These are phyloP conservation scores for Clarias batrachus DNA, from an alignment of 2,113 vertebrate species.

Conservation along the genomic window DNA sequence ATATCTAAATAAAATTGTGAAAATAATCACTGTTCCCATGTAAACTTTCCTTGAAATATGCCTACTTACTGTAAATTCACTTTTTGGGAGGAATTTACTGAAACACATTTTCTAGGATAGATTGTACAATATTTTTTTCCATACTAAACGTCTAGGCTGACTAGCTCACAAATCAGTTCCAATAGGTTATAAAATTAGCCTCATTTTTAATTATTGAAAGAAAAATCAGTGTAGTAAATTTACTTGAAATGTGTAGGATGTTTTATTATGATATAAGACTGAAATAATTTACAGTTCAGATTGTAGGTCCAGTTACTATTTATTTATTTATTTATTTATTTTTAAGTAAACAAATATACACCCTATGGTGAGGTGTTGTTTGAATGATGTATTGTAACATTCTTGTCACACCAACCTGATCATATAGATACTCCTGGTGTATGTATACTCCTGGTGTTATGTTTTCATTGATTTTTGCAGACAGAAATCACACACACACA, in stretches of 20 bases:
- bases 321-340: not conserved
- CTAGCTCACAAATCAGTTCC: not conserved
- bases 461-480: not conserved
- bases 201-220: not conserved
- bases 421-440: not conserved
- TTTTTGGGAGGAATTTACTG: not conserved
- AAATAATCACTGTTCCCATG: not conserved
- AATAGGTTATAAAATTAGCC: not conserved
- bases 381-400: not conserved
- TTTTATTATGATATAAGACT: not conserved
- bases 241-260: not conserved
- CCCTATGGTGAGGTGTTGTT: not conserved
- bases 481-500: not conserved
- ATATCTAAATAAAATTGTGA: not conserved
- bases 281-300: not conserved
- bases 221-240: not conserved
- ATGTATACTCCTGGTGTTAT: no score
- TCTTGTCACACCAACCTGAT: not conserved
- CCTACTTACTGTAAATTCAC: not conserved
- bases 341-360: not conserved
- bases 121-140: not conserved
- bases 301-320: not conserved
- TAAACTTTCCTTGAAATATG: not conserved
- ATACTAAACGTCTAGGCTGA: not conserved
- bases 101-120: not conserved